Evolutionary conservation across 2,888 invertebrate genomes (phyloP), one percentile per base, ranked within the genome.

Genomic region (Hololepta plana): DNA sequence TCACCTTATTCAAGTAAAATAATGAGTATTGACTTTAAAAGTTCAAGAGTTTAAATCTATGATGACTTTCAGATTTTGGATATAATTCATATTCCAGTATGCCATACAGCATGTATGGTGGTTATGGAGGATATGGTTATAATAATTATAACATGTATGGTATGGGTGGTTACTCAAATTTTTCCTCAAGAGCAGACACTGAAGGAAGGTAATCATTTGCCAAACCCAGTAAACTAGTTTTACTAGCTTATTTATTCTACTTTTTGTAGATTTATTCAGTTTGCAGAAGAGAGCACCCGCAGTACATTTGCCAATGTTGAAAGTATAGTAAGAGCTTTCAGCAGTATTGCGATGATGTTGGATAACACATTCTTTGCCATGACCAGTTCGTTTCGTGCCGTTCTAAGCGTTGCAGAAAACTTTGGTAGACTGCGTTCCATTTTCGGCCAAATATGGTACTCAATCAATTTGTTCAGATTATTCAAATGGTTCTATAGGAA

Each of bases 321-420:
- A 53, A 77, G 87, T 26, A 62, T 93, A 11, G 85, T 44, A 3
- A 71, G 77, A 38, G 88, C 95, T 1, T 82, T 95, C 37, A 79
- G 81, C 10, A 91, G 95, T 26, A 72, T 96, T 3, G 84, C 91
- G 3, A 84, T 90, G 69, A 91, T 96, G 88, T 54, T 96, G 29
- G 95, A 95, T 46, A 93, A 91, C 12, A 93, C 95, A 22, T 93
- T 90, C 52, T 82, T 84, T 48, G 93, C 95, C 3, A 67, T 96
- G 44, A 87, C 90, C 11, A 91, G 82, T 51, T 93, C 95, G 1
- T 96, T 95, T 49, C 67, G 85, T 42, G 95, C 96, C 26, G 84
- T 96, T 35, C 60, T 96, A 26, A 88, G 91, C 31, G 91, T 96
- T 2, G 93, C 93, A 4, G 93, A 96, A 38, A 93, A 95, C 55